Evolutionary conservation across 2,797 vertebrate genomes (phyloP).

Genomic region (Meda fulgida): DNA sequence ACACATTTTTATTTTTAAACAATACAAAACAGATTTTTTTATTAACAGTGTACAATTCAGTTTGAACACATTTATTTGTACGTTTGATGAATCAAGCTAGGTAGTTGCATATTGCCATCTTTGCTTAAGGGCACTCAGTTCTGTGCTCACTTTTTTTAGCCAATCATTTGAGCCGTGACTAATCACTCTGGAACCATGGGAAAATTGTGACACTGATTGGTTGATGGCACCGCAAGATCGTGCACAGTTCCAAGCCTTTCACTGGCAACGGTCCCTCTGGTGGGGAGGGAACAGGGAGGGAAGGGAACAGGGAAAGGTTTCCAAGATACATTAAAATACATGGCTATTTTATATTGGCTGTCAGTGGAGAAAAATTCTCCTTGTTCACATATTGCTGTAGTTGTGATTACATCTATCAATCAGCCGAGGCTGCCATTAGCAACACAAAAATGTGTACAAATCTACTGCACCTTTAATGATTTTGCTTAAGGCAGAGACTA

Average conservation of each 20-base stretch:
- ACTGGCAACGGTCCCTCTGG: neutral
- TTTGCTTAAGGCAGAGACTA: neutral
- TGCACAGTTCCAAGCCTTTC: constrained; percentile 4
- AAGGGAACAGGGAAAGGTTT: constrained; percentile 4
- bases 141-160: neutral
- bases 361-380: neutral
- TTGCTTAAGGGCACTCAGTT: neutral
- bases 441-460: neutral
- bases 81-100: neutral
- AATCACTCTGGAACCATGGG: neutral
- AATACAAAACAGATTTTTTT: no score
- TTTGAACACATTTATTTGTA: neutral
- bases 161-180: constrained; percentile 16
- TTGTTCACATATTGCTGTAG: neutral
- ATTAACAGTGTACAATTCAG: neutral
- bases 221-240: constrained; percentile 16
- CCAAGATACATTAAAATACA: neutral
- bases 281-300: neutral
- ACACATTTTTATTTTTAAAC: no score
- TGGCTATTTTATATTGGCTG: neutral
- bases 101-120: neutral
- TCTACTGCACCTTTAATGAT: neutral
- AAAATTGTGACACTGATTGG: constrained; percentile 15
- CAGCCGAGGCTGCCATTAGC: neutral
- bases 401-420: neutral